phyloP scores from a whole-genome alignment of 2,113 vertebrate species.

The Chinchilla lanigera region DNA sequence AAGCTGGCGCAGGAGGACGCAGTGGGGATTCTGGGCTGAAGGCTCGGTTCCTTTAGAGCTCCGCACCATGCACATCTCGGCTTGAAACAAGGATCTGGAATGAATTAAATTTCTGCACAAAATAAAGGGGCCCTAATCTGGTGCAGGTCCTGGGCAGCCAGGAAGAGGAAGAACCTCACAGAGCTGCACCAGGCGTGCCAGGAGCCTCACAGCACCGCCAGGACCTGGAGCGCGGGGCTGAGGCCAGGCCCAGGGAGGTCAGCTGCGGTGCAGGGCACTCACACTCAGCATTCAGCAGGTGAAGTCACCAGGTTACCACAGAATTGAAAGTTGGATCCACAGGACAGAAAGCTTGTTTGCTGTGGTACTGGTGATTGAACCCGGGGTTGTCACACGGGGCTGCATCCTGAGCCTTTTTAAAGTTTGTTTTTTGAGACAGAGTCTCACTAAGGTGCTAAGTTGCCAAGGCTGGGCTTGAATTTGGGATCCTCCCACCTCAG shows the following conservation, averaged over 20 bases:
- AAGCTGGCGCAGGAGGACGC: accelerated
- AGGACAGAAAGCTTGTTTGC: neutral
- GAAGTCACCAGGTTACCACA: constrained; percentile 37
- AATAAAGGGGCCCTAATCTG: neutral
- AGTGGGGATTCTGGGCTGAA: accelerated
- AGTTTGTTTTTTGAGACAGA: neutral
- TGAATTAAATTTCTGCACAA: constrained; percentile 74
- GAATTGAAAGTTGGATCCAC: neutral
- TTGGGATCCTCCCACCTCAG: neutral
- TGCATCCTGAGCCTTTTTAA: neutral
- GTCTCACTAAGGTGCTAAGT: neutral
- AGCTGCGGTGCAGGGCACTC: constrained; percentile 40
- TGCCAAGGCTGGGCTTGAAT: neutral
- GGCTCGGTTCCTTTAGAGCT: neutral
- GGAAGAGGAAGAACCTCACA: constrained; percentile 17
- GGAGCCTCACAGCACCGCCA: no score
- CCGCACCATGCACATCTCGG: neutral
- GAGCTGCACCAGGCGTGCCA: neutral
- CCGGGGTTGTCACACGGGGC: neutral
- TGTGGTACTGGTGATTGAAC: neutral
- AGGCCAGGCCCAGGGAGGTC: neutral
- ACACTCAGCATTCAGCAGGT: constrained; percentile 6
- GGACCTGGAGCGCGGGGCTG: no score
- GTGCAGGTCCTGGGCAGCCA: neutral
- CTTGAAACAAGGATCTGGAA: constrained; percentile 43